Evolutionary conservation across 2,113 vertebrate species (phyloP), one percentile per base, ranked within the genome.

Genomic region (Labeo catla): DNA sequence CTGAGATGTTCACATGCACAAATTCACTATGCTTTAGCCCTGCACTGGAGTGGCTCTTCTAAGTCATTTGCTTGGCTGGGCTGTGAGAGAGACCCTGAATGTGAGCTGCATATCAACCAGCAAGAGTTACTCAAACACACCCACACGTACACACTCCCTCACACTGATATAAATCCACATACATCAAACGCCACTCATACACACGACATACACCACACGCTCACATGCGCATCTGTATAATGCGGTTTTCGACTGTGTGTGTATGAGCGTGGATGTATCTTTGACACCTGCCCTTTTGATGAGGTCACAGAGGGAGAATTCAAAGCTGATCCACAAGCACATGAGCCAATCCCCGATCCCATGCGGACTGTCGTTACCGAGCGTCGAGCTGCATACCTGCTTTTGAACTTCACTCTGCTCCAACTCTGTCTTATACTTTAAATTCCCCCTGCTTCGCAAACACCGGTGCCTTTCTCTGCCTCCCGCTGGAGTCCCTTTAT

Each of bases 21-120:
- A 72, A 77, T 72, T 82, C 73, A 78, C 78, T 66, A 45, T 70
- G 76, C 76, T 45, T 81, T 83, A 85, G 78, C 65, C 66, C 49
- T 65, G 81, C 50, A 13, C 63, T 86, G 43, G 74, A 87, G 73
- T 79, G 86, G 76, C 85, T 82, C 81, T 81, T 89, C 86, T 89
- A 74, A 89, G 72, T 89, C 88, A 87, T 89, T 87, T 87, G 79
- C 88, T 85, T 74, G 88, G 83, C 83, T 85, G 79, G 73, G 63
- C 88, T 87, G 78, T 83, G 86, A 83, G 83, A 89, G 88, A 73
- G 85, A 80, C 72, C 83, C 61, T 83, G 79, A 79, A 84, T 87
- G 88, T 89, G 88, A 87, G 88, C 86, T 83, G 88, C 86, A 89
- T 89, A 83, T 85, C 84, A 89, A 89, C 74, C 88, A 89, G 86